These are phyloP conservation scores for Cyprinella venusta DNA, from an alignment of 2,797 vertebrate species.

Conservation along the genomic window DNA sequence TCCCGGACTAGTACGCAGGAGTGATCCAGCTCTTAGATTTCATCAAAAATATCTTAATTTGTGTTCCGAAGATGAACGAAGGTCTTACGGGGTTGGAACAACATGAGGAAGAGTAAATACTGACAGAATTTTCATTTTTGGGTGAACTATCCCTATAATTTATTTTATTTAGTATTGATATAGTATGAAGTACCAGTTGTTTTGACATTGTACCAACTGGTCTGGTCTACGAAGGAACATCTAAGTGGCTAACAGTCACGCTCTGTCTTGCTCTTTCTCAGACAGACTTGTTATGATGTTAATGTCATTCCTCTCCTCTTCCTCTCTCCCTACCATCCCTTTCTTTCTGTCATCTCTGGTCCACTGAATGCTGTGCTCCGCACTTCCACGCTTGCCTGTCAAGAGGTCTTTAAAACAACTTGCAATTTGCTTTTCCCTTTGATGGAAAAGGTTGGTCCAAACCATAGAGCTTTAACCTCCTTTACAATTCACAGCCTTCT, in stretches of 20 bases:
- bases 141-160: too few relatives aligned
- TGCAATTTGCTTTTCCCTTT: slow-evolving; percentile 48
- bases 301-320: slow-evolving; percentile 31
- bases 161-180: not conserved
- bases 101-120: too few relatives aligned
- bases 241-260: not conserved
- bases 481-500: slow-evolving; percentile 39
- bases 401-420: slow-evolving; percentile 58
- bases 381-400: slow-evolving; percentile 37
- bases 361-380: slow-evolving; percentile 31
- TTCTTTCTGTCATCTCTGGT: slow-evolving; percentile 38
- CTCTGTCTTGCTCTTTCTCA: not conserved
- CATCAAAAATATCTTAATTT: too few relatives aligned
- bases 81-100: too few relatives aligned
- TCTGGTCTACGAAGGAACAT: not conserved
- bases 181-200: not conserved
- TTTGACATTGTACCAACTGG: not conserved
- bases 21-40: too few relatives aligned
- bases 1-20: too few relatives aligned
- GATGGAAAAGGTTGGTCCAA: slow-evolving; percentile 53
- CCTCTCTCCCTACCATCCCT: not conserved
- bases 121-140: too few relatives aligned
- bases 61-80: too few relatives aligned
- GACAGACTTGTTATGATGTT: slow-evolving; percentile 52
- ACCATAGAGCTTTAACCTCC: slow-evolving; percentile 34